Conservation (phyloP, 1,140 invertebrate genomes). For the Drosophila leontia region DNA sequence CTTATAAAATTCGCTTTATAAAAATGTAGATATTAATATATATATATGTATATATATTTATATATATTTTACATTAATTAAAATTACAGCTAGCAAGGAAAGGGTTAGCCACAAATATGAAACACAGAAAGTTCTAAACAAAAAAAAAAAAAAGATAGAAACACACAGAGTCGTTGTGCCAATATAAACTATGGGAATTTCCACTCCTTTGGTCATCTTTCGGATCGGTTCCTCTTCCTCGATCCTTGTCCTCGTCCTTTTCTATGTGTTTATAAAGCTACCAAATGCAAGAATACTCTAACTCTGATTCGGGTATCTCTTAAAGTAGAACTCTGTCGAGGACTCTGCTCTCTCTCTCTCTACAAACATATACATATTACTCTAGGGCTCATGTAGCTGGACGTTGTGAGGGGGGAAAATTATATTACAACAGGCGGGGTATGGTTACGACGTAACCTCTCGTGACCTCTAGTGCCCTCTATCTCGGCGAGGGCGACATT, state of each 20-base stretch:
- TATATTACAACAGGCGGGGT: slow-evolving; percentile 73
- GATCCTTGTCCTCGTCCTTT: slow-evolving; percentile 11
- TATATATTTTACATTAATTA: slow-evolving; percentile 18
- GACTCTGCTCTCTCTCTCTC: slow-evolving; percentile 12
- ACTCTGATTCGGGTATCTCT: slow-evolving; percentile 48
- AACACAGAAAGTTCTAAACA: slow-evolving; percentile 8
- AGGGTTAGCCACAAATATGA: slow-evolving; percentile 5
- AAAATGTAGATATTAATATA: slow-evolving; percentile 16
- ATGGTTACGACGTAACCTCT: background rate
- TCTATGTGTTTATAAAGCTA: slow-evolving; percentile 65
- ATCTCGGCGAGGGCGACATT: slow-evolving; percentile 80
- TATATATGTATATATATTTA: slow-evolving; percentile 14
- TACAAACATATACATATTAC: background rate
- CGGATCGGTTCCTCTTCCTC: background rate
- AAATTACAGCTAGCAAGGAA: slow-evolving; percentile 19
- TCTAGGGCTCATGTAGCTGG: slow-evolving; percentile 9
- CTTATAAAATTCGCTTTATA: slow-evolving; percentile 20
- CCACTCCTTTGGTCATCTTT: slow-evolving; percentile 21
- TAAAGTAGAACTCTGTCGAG: slow-evolving; percentile 20
- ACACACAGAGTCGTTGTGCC: slow-evolving; percentile 11
- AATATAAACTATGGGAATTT: slow-evolving; percentile 27
- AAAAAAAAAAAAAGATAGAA: slow-evolving; percentile 10
- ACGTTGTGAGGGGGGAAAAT: slow-evolving; percentile 31
- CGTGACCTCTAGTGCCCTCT: slow-evolving; percentile 32
- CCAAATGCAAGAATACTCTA: slow-evolving; percentile 75